Conservation (phyloP, 2,888 invertebrate genomes). For the Dynastes maya region DNA sequence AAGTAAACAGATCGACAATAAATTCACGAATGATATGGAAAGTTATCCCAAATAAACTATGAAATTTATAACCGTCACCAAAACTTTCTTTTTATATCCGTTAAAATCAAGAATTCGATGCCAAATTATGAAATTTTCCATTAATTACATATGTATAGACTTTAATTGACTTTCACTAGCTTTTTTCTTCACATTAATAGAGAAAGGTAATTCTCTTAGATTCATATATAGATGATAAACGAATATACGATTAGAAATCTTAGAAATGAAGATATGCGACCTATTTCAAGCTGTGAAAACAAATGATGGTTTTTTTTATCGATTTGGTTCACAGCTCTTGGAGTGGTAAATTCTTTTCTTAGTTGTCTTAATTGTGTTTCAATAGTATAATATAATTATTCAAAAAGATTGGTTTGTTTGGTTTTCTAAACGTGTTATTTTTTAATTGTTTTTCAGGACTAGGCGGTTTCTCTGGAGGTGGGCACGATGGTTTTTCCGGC, state of each 20-base stretch:
- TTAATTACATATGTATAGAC: constrained; percentile 11
- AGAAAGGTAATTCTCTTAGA: constrained; percentile 16
- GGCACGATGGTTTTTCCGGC: constrained; percentile 13
- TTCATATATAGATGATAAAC: not conserved
- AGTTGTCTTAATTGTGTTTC: no score
- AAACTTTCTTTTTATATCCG: constrained; percentile 47
- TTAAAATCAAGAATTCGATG: no score
- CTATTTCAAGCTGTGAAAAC: no score
- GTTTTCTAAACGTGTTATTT: not conserved
- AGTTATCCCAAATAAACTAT: constrained; percentile 17
- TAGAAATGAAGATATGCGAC: not conserved
- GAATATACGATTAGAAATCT: constrained; percentile 6
- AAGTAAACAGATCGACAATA: no score
- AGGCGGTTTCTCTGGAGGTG: constrained; percentile 37
- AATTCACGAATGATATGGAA: not conserved
- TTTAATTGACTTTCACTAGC: constrained; percentile 36
- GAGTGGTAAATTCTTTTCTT: no score
- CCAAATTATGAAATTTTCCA: constrained; percentile 12
- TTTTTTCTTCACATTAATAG: constrained; percentile 14
- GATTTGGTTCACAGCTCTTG: no score
- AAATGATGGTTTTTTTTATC: no score
- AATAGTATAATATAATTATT: no score
- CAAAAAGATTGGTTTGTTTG: no score
- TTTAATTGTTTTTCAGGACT: constrained; percentile 24
- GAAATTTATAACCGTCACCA: constrained; percentile 35